Percentiles rank a stretch among this genome's conserved stretches.
Evolutionary conservation across 2,888 invertebrate species (phyloP).

Genomic region (Rotaria magnacalcarata): DNA sequence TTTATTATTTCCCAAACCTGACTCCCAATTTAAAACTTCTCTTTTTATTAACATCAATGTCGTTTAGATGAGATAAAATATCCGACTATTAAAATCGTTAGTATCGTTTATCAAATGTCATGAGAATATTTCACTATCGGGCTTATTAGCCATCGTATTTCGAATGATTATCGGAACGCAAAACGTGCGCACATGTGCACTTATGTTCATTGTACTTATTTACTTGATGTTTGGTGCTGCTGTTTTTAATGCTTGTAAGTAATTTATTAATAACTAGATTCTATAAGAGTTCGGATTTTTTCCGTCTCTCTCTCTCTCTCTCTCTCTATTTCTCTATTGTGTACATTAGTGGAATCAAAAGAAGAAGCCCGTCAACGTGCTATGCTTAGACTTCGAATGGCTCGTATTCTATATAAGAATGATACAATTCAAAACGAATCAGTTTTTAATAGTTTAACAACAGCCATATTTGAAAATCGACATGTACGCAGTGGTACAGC

Average conservation of each 20-base stretch:
- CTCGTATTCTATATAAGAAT: constrained; percentile 9
- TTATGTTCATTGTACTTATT: constrained; percentile 8
- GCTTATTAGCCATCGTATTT: background rate
- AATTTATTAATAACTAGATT: background rate
- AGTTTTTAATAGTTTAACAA: background rate
- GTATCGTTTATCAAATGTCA: background rate
- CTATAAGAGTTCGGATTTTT: background rate
- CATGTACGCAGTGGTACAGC: background rate
- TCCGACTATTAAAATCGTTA: background rate
- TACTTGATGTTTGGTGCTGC: constrained; percentile 25
- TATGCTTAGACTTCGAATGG: background rate
- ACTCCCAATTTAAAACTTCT: background rate
- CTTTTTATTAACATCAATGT: background rate
- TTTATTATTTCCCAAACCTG: background rate
- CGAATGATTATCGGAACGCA: constrained; percentile 11
- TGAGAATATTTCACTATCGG: background rate
- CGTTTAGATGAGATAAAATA: background rate
- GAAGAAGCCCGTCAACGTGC: background rate
- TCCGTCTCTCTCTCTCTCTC: no score
- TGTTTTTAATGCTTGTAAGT: constrained; percentile 34
- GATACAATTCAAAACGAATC: background rate
- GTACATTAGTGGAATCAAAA: constrained; percentile 10
- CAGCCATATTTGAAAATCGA: background rate
- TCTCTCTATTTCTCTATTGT: background rate
- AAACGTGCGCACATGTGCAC: background rate